Conservation (phyloP, 2,113 vertebrate species). For the Rattus rattus region DNA sequence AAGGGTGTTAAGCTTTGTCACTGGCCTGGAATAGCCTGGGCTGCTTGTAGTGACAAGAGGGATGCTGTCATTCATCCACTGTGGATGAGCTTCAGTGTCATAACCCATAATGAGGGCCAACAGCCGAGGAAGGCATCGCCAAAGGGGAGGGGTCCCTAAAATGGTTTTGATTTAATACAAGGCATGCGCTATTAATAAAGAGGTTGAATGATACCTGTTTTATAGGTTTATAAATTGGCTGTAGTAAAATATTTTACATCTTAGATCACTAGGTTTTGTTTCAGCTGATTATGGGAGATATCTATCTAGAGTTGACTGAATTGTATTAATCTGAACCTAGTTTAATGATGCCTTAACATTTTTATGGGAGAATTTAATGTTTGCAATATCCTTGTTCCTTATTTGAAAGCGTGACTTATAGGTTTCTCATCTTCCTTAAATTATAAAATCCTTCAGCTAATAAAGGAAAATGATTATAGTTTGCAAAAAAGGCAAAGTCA, state of each 20-base stretch:
- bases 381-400: constrained; percentile 91
- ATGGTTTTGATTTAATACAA: constrained; percentile 86
- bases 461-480: constrained; percentile 92
- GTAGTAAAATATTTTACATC: constrained; percentile 88
- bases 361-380: constrained; percentile 92
- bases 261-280: constrained; percentile 89
- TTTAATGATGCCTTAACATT: constrained; percentile 92
- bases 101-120: constrained; percentile 80
- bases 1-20: constrained; percentile 81
- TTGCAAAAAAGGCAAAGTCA: constrained; percentile 89
- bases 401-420: constrained; percentile 92
- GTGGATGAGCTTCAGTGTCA: constrained; percentile 79
- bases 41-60: constrained; percentile 80
- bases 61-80: constrained; percentile 84
- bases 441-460: constrained; percentile 92
- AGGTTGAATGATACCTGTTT: constrained; percentile 90
- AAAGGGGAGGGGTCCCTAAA: constrained; percentile 71
- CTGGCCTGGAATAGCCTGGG: constrained; percentile 80
- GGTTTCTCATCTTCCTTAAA: constrained; percentile 91
- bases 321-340: constrained; percentile 92
- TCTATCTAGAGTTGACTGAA: constrained; percentile 89
- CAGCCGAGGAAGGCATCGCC: constrained; percentile 76
- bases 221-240: constrained; percentile 90
- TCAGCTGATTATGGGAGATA: constrained; percentile 88
- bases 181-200: constrained; percentile 85